These are phyloP conservation scores for Muscidifurax raptorellus DNA, from an alignment of 1,140 invertebrate species.

Conservation along the genomic window DNA sequence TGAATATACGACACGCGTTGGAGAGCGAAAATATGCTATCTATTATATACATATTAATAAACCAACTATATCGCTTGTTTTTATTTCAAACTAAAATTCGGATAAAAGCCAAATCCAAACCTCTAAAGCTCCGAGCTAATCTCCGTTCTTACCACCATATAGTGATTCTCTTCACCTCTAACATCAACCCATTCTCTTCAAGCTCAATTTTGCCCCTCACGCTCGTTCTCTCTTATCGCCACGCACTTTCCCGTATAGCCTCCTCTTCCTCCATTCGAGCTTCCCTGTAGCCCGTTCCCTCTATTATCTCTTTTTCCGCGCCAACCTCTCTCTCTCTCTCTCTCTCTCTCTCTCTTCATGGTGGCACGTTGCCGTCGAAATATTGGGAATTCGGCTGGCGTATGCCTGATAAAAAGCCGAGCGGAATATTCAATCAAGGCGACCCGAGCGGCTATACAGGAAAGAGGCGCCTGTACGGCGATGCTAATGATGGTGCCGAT, in stretches of 20 bases:
- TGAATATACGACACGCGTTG: neutral
- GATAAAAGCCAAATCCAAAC: neutral
- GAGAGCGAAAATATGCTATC: too few species aligned
- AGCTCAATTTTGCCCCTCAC: neutral
- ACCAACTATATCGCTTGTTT: too few species aligned
- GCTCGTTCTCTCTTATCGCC: neutral
- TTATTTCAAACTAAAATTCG: too few species aligned
- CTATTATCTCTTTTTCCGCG: conserved; percentile 39
- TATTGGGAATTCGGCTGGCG: conserved; percentile 70
- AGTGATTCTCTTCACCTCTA: neutral
- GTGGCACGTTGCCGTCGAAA: conserved; percentile 43
- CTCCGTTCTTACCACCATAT: neutral
- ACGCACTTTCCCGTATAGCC: conserved; percentile 16
- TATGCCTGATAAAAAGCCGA: conserved; percentile 69
- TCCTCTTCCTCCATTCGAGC: conserved; percentile 10
- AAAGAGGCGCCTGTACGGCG: conserved; percentile 34
- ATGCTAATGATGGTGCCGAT: conserved; percentile 10
- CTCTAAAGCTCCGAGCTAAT: neutral
- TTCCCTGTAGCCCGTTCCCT: conserved; percentile 43
- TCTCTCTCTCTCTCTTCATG: too few species aligned
- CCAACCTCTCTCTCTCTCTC: neutral
- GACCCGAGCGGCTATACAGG: conserved; percentile 2
- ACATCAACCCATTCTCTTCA: neutral
- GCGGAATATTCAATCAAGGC: conserved; percentile 72
- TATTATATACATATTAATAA: too few species aligned